Percentiles rank a stretch among this genome's conserved stretches.
Conservation (phyloP, 2,797 vertebrate genomes). For the Leontopithecus rosalia region DNA sequence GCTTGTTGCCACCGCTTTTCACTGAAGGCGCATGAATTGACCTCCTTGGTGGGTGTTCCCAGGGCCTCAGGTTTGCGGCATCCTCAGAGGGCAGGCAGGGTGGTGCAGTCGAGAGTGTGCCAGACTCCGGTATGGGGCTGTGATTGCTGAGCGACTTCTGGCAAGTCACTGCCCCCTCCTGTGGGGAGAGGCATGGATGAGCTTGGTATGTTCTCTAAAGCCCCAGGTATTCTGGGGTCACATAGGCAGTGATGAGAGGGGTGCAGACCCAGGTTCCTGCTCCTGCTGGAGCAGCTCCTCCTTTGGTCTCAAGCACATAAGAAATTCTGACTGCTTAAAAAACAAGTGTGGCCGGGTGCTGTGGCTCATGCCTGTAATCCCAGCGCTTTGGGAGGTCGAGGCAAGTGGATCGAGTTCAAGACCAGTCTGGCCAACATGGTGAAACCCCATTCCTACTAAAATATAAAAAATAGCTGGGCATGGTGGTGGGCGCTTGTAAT, state of each 20-base stretch:
- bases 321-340: neutral
- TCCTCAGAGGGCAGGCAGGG: neutral
- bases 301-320: neutral
- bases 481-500: neutral
- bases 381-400: neutral
- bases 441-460: neutral
- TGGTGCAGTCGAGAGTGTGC: neutral
- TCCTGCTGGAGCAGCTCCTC: neutral
- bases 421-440: neutral
- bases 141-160: constrained; percentile 31
- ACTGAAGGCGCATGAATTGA: fast-evolving
- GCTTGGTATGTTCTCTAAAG: neutral
- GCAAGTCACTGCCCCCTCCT: neutral
- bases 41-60: neutral
- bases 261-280: neutral
- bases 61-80: neutral
- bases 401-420: neutral
- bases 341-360: neutral
- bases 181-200: neutral
- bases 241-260: neutral
- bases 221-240: neutral
- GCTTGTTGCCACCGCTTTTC: neutral
- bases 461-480: neutral
- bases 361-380: neutral
- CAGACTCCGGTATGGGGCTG: neutral